phyloP scores from a whole-genome alignment of 1,140 invertebrate genomes.

The Wiebesia pumilae region DNA sequence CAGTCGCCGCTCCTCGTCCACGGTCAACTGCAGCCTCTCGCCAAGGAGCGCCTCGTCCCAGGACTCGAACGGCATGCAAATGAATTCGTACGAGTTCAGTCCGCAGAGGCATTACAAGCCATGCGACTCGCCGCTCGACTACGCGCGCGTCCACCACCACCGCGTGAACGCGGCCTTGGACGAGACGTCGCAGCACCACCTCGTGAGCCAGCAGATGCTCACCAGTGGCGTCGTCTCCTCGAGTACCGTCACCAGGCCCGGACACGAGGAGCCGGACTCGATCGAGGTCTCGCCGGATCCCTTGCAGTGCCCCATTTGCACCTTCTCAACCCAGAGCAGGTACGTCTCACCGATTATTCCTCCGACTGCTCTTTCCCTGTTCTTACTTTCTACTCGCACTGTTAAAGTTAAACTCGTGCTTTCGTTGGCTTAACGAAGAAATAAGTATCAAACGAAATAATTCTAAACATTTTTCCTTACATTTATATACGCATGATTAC shows the following conservation, averaged over 20 bases:
- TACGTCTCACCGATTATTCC: conserved; percentile 1
- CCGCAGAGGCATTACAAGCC: conserved; percentile 54
- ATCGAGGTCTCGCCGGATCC: conserved; percentile 9
- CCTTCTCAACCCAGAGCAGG: conserved; percentile 57
- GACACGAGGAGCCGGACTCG: neutral
- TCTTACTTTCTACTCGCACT: too few relatives aligned
- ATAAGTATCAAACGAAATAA: too few relatives aligned
- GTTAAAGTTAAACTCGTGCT: too few relatives aligned
- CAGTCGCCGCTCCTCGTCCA: conserved; percentile 56
- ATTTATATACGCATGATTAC: too few relatives aligned
- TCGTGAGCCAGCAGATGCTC: neutral
- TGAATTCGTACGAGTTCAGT: conserved; percentile 50
- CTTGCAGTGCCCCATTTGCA: conserved; percentile 58
- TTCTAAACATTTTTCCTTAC: too few relatives aligned
- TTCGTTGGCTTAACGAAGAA: too few relatives aligned
- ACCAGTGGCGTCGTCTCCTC: conserved; percentile 15
- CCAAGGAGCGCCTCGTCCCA: conserved; percentile 56
- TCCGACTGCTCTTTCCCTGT: too few relatives aligned
- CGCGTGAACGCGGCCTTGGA: neutral
- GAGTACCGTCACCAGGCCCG: neutral
- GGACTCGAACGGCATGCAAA: conserved; percentile 52
- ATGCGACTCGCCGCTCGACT: conserved; percentile 45
- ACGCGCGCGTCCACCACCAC: conserved; percentile 16
- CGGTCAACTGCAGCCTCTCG: conserved; percentile 56
- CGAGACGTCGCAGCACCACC: conserved; percentile 1